phyloP scores from a whole-genome alignment of 2,888 invertebrate genomes.

The Sisyra nigra region DNA sequence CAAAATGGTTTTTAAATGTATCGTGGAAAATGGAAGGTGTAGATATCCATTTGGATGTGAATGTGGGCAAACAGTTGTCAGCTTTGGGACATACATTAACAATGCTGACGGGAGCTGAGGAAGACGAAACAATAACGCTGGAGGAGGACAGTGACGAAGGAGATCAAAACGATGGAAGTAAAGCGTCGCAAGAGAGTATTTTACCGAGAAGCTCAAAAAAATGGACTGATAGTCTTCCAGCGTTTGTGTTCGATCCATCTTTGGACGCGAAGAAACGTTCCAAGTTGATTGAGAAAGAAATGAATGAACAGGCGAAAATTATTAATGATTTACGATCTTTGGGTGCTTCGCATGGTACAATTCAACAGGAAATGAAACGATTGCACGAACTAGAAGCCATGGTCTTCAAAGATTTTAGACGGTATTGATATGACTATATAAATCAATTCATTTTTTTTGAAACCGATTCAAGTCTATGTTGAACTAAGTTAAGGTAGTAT shows the following conservation, averaged over 20 bases:
- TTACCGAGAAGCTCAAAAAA: slow-evolving; percentile 21
- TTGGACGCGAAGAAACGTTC: slow-evolving; percentile 71
- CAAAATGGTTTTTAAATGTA: slow-evolving; percentile 96
- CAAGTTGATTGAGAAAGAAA: slow-evolving; percentile 88
- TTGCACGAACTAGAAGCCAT: slow-evolving; percentile 86
- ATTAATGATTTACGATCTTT: slow-evolving; percentile 80
- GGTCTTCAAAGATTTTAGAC: slow-evolving; percentile 84
- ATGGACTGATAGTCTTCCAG: slow-evolving; percentile 60
- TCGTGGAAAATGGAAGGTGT: slow-evolving; percentile 99
- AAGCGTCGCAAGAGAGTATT: slow-evolving; percentile 30
- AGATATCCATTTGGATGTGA: slow-evolving; percentile 89
- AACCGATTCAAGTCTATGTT: not conserved
- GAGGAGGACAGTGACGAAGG: slow-evolving; percentile 63
- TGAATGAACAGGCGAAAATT: slow-evolving; percentile 93
- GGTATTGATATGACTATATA: no score
- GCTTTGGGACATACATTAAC: slow-evolving; percentile 91
- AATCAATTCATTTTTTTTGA: not conserved
- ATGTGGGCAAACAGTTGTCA: slow-evolving; percentile 89
- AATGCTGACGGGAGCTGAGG: slow-evolving; percentile 82
- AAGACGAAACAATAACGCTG: slow-evolving; percentile 55
- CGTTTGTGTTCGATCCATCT: slow-evolving; percentile 66
- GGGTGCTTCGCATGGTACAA: slow-evolving; percentile 77
- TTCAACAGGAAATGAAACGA: slow-evolving; percentile 83
- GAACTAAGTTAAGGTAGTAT: not conserved
- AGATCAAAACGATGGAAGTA: slow-evolving; percentile 47